phyloP scores from a whole-genome alignment of 2,797 vertebrate genomes.

The Oophaga sylvatica region DNA sequence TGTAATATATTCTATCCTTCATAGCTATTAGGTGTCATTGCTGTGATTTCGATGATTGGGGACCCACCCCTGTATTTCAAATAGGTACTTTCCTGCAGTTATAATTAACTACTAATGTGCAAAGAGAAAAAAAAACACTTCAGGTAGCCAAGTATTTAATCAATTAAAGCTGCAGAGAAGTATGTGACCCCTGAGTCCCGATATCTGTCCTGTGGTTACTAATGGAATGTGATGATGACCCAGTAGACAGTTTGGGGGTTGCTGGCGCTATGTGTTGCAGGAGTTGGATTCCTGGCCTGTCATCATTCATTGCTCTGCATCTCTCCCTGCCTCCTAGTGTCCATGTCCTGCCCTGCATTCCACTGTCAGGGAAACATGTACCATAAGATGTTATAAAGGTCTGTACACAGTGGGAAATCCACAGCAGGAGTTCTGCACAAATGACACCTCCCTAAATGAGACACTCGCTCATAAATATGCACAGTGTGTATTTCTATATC shows the following conservation, averaged over 20 bases:
- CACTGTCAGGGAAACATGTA: conserved; percentile 33
- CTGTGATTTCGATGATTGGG: not conserved
- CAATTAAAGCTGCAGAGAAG: too few relatives aligned
- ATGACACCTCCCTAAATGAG: not conserved
- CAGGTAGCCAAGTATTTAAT: too few relatives aligned
- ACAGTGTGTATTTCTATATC: not conserved
- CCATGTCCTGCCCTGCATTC: conserved; percentile 42
- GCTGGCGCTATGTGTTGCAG: conserved; percentile 1
- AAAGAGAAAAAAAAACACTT: not conserved
- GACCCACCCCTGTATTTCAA: not conserved
- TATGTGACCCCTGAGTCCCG: not conserved
- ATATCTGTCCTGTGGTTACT: not conserved
- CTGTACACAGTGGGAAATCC: conserved; percentile 17
- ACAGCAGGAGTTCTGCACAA: conserved; percentile 7
- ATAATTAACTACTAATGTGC: not conserved
- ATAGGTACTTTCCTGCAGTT: not conserved
- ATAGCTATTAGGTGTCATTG: not conserved
- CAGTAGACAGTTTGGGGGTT: conserved; percentile 1
- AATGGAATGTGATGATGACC: not conserved
- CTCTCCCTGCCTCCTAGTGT: conserved; percentile 1
- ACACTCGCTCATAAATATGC: not conserved
- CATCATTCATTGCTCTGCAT: conserved; percentile 28
- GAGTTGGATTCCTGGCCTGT: conserved; percentile 21
- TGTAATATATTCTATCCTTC: not conserved
- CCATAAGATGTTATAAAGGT: conserved; percentile 30